A percentile compares a stretch with the other conserved stretches of the same genome.
phyloP scores from a whole-genome alignment of 2,797 vertebrate species.

The Benthosema pterotum region DNA sequence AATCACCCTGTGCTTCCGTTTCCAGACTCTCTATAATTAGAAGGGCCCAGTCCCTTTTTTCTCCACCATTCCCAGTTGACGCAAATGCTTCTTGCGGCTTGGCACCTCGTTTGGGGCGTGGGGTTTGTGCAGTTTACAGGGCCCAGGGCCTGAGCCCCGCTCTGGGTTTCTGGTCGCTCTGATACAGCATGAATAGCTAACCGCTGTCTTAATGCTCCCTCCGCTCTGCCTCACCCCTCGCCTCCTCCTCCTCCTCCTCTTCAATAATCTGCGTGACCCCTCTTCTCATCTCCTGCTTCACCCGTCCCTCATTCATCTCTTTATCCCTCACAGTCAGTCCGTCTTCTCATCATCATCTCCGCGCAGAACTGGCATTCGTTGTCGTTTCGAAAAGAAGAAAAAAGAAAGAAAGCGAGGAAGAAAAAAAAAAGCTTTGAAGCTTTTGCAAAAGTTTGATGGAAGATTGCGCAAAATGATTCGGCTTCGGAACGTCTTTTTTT shows the following conservation, averaged over 20 bases:
- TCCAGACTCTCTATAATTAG: slow-evolving; percentile 99
- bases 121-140: slow-evolving; percentile 91
- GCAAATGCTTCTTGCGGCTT: slow-evolving; percentile 99
- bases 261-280: slow-evolving; percentile 46
- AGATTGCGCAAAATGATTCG: slow-evolving; percentile 58
- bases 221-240: slow-evolving; percentile 79
- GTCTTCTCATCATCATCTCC: slow-evolving; percentile 34
- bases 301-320: slow-evolving; percentile 27
- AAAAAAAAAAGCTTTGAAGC: slow-evolving; percentile 31
- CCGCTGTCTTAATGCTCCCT: slow-evolving; percentile 87
- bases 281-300: slow-evolving; percentile 17
- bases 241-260: slow-evolving; percentile 57
- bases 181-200: slow-evolving; percentile 97
- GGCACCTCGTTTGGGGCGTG: slow-evolving; percentile 98
- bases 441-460: slow-evolving; percentile 40
- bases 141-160: slow-evolving; percentile 83
- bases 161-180: slow-evolving; percentile 90
- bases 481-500: slow-evolving; percentile 45
- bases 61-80: slow-evolving; percentile 98
- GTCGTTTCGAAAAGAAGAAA: slow-evolving; percentile 3
- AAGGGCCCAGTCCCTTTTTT: slow-evolving; percentile 89
- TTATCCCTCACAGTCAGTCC: background rate
- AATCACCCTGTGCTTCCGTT: slow-evolving; percentile 96
- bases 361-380: slow-evolving; percentile 22
- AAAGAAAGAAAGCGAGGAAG: slow-evolving; percentile 8